phyloP scores from a whole-genome alignment of 2,113 vertebrate species.

The Mesembrinibis cayennensis region DNA sequence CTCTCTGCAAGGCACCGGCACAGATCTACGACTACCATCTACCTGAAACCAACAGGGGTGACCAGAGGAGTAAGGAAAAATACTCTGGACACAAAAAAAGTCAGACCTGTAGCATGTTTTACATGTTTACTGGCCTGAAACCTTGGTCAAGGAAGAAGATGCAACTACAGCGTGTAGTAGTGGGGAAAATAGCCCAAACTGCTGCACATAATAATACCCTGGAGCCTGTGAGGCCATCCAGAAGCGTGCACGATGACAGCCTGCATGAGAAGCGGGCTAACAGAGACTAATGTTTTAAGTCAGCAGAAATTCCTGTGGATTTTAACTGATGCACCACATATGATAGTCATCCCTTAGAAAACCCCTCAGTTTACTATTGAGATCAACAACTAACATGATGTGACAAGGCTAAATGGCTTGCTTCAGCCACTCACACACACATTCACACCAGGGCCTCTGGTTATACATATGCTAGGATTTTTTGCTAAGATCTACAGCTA shows the following conservation, averaged over 20 bases:
- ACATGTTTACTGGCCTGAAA: neutral
- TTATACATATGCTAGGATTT: neutral
- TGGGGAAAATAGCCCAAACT: neutral
- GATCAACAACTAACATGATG: neutral
- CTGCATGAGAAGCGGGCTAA: neutral
- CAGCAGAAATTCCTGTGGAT: neutral
- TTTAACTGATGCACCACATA: neutral
- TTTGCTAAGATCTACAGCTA: neutral
- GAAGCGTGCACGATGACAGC: accelerated
- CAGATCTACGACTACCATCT: neutral
- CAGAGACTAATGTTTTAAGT: neutral
- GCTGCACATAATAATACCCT: neutral
- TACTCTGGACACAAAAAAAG: neutral
- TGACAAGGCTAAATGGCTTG: neutral
- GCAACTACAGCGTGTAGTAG: neutral
- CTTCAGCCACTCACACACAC: neutral
- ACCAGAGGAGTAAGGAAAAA: neutral
- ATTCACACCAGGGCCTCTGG: neutral
- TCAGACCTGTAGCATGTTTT: neutral
- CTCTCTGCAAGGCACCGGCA: neutral
- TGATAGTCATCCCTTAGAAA: neutral
- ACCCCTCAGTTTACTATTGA: neutral
- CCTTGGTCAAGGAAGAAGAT: neutral
- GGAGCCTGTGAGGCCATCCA: neutral
- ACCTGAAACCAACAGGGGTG: neutral